These are phyloP conservation scores for Taxidea taxus DNA, from an alignment of 2,113 vertebrate genomes.

Conservation along the genomic window DNA sequence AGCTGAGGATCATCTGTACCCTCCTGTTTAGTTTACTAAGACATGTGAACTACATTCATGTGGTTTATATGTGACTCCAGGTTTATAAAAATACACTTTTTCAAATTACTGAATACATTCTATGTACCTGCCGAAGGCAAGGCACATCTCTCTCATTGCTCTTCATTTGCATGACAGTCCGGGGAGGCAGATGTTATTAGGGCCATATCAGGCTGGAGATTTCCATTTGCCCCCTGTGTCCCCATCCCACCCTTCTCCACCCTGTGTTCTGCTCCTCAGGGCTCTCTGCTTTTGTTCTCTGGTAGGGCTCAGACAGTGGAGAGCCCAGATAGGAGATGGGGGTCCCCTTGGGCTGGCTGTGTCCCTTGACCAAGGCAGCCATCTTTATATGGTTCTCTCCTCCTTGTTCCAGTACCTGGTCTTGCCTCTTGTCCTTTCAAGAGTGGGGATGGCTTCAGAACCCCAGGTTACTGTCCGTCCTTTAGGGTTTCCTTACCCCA, in stretches of 20 bases:
- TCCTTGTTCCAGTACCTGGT: not conserved
- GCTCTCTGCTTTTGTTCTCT: not conserved
- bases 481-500: not conserved
- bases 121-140: not conserved
- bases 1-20: not conserved
- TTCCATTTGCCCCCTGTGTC: not conserved
- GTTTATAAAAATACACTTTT: not conserved
- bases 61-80: not conserved
- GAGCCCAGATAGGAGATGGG: not conserved
- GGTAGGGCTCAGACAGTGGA: not conserved
- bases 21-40: not conserved
- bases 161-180: not conserved
- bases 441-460: not conserved
- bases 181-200: not conserved
- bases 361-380: not conserved
- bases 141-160: not conserved
- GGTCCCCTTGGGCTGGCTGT: not conserved
- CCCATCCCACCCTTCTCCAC: too few relatives aligned
- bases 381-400: not conserved
- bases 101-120: not conserved
- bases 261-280: fast-evolving
- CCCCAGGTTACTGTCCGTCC: not conserved
- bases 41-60: not conserved
- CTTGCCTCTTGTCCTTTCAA: not conserved
- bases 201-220: not conserved